Percentiles rank a stretch among this genome's conserved stretches.
Conservation (phyloP, 30 jellyfish, hydroid and myxozoan species). For the Phacellophora camtschatica region DNA sequence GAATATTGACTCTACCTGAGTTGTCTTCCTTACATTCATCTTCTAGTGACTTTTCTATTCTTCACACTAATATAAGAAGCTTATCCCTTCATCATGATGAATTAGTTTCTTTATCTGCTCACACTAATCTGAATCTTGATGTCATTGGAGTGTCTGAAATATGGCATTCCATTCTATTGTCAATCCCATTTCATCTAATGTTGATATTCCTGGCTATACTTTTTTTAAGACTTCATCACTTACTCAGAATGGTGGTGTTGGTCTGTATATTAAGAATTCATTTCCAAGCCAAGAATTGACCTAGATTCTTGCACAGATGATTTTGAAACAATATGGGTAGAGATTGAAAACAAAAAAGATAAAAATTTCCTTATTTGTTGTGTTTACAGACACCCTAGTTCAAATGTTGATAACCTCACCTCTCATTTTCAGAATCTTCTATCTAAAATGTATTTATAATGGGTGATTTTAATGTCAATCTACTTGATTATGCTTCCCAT, state of each 20-base stretch:
- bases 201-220: too few relatives aligned
- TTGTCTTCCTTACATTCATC: slow-evolving; percentile 8
- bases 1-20: slow-evolving; percentile 28
- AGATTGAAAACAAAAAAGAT: too few relatives aligned
- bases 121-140: too few relatives aligned
- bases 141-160: too few relatives aligned
- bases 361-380: slow-evolving; percentile 15
- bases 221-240: neutral
- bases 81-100: too few relatives aligned
- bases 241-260: too few relatives aligned
- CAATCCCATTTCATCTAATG: too few relatives aligned
- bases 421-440: neutral
- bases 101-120: too few relatives aligned
- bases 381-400: slow-evolving; percentile 20
- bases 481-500: slow-evolving; percentile 6
- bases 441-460: neutral
- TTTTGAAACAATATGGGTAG: too few relatives aligned
- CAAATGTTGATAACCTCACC: neutral
- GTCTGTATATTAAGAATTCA: slow-evolving; percentile 6
- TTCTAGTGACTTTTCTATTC: too few relatives aligned
- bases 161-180: neutral
- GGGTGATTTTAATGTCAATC: too few relatives aligned
- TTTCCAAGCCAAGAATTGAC: slow-evolving; percentile 1
- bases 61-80: too few relatives aligned
- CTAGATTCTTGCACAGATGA: slow-evolving; percentile 13